Evolutionary conservation across 2,797 vertebrate species (phyloP).

Genomic region (Argyrosomus regius): DNA sequence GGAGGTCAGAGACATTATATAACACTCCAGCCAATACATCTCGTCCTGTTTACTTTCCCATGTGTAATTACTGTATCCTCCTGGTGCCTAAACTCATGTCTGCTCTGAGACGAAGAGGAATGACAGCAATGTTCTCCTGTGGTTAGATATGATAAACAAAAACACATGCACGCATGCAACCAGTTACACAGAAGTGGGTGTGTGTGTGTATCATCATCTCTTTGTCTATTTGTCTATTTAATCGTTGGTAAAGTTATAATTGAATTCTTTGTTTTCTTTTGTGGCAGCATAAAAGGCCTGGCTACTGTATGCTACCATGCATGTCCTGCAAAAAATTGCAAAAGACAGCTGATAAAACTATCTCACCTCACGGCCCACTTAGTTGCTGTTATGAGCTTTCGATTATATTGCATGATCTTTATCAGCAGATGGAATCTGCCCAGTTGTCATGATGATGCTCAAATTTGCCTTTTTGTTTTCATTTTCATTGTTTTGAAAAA

Average conservation of each 20-base stretch:
- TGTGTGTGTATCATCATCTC: neutral
- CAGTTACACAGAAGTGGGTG: neutral
- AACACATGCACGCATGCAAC: neutral
- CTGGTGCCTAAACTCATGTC: slow-evolving; percentile 22
- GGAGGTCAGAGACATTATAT: slow-evolving; percentile 57
- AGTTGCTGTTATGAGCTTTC: fast-evolving
- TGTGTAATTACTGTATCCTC: slow-evolving; percentile 14
- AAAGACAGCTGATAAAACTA: neutral
- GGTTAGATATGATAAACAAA: neutral
- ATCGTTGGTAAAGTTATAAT: neutral
- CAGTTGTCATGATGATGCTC: neutral
- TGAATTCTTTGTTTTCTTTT: slow-evolving; percentile 15
- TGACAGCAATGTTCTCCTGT: neutral
- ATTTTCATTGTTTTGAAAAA: neutral
- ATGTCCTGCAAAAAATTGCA: neutral
- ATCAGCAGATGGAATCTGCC: neutral
- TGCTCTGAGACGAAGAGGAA: slow-evolving; percentile 16
- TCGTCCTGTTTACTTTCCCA: slow-evolving; percentile 41
- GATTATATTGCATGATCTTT: neutral
- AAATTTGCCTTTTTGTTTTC: no score
- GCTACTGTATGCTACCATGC: neutral
- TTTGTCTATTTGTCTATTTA: neutral
- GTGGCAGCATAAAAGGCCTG: neutral
- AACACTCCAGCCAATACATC: slow-evolving; percentile 43
- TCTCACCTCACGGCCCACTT: neutral